Conservation (phyloP, 2,797 vertebrate species). For the Prionace glauca region DNA sequence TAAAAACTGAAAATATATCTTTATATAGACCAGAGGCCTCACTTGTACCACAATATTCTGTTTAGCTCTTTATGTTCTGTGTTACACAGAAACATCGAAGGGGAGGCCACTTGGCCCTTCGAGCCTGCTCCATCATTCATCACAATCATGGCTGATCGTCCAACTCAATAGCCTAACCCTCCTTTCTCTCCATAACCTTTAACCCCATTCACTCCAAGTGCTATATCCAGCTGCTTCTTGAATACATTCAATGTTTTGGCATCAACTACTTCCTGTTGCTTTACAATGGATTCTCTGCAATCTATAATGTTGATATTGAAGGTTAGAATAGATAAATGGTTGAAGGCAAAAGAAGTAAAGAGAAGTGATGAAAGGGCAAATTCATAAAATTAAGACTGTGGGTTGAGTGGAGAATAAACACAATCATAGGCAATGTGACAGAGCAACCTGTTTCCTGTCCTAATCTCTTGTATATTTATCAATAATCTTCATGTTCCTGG, state of each 20-base stretch:
- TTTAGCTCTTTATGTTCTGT: background rate
- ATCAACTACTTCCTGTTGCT: too few relatives aligned
- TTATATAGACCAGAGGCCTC: background rate
- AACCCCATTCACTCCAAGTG: too few relatives aligned
- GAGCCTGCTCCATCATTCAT: too few relatives aligned
- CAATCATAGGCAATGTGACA: background rate
- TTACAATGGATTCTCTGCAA: background rate
- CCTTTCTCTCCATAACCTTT: too few relatives aligned
- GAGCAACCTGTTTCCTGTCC: background rate
- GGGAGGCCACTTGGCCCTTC: too few relatives aligned
- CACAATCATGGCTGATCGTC: too few relatives aligned
- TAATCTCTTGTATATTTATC: background rate
- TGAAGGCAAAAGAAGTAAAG: background rate
- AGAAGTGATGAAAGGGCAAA: background rate
- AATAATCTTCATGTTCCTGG: background rate
- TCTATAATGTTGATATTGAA: background rate
- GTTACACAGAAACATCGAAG: too few relatives aligned
- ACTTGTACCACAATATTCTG: background rate
- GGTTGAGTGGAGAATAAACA: background rate
- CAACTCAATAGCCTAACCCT: too few relatives aligned
- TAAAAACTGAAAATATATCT: background rate
- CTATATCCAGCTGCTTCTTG: too few relatives aligned
- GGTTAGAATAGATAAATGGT: background rate
- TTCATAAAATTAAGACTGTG: background rate
- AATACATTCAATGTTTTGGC: too few relatives aligned